These are phyloP conservation scores for Allobates femoralis DNA, from an alignment of 2,797 vertebrate genomes.

Conservation along the genomic window DNA sequence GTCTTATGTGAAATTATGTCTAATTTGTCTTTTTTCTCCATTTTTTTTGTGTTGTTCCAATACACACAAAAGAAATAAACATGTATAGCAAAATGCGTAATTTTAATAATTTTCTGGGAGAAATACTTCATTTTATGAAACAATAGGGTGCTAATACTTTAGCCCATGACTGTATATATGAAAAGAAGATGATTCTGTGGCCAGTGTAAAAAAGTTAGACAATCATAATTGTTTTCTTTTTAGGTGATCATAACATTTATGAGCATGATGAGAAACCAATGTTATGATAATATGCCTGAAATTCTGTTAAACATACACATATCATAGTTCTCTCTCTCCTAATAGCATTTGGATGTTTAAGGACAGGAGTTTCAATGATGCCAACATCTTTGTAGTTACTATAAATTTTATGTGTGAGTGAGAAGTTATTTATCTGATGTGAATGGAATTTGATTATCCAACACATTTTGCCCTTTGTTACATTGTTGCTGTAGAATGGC, in stretches of 20 bases:
- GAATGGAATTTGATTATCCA: slow-evolving; percentile 71
- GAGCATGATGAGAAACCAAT: slow-evolving; percentile 17
- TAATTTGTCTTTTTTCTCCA: too few species aligned
- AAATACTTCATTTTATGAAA: too few species aligned
- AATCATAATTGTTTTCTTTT: neutral
- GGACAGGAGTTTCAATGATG: slow-evolving; percentile 66
- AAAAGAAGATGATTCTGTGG: neutral
- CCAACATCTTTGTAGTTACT: slow-evolving; percentile 57
- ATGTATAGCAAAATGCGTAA: too few species aligned
- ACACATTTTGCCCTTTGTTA: slow-evolving; percentile 71
- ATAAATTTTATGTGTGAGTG: slow-evolving; percentile 54
- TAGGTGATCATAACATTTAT: neutral
- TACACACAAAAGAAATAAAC: too few species aligned
- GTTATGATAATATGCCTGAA: slow-evolving; percentile 6
- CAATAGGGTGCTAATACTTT: too few species aligned
- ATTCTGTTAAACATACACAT: slow-evolving; percentile 26
- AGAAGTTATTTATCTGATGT: slow-evolving; percentile 69
- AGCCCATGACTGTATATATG: neutral
- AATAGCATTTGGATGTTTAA: slow-evolving; percentile 42
- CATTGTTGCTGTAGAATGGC: slow-evolving; percentile 72
- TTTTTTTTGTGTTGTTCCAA: too few species aligned
- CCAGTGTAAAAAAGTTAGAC: neutral
- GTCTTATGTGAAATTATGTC: too few species aligned
- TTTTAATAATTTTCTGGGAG: too few species aligned
- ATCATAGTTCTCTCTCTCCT: neutral